Percentiles rank a stretch among this genome's conserved stretches.
Conservation (phyloP, 2,797 vertebrate species). For the Catamblyrhynchus diadema region DNA sequence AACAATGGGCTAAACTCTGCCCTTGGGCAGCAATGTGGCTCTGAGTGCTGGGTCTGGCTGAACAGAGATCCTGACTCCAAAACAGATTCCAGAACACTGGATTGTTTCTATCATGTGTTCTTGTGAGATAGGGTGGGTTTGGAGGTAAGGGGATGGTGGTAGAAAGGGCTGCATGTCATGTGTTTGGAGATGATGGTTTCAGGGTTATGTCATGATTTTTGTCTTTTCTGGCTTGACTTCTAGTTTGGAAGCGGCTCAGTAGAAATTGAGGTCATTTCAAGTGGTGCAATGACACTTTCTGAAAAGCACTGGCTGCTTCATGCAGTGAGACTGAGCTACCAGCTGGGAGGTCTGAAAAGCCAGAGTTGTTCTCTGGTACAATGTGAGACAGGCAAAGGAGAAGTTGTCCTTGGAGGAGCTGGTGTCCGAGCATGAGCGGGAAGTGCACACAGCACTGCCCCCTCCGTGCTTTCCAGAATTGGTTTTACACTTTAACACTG, state of each 20-base stretch:
- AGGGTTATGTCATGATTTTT: neutral
- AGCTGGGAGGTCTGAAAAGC: neutral
- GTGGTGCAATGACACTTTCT: neutral
- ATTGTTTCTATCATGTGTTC: neutral
- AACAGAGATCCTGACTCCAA: neutral
- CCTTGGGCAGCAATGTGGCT: neutral
- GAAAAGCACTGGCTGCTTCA: neutral
- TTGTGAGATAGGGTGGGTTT: neutral
- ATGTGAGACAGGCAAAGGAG: neutral
- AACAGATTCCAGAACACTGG: neutral
- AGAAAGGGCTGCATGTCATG: accelerated
- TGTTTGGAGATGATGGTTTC: neutral
- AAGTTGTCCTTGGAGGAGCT: neutral
- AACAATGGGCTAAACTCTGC: neutral
- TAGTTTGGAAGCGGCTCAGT: neutral
- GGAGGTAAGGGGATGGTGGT: neutral
- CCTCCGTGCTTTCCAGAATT: accelerated
- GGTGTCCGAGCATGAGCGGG: accelerated
- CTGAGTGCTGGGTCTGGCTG: accelerated
- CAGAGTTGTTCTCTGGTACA: neutral
- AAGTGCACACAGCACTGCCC: neutral
- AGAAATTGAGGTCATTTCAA: neutral
- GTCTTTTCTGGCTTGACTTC: neutral
- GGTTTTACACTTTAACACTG: neutral
- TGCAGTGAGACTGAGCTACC: neutral